Base-by-base conservation (phyloP, 1,140 invertebrate species). In the Aphis craccivora region DNA sequence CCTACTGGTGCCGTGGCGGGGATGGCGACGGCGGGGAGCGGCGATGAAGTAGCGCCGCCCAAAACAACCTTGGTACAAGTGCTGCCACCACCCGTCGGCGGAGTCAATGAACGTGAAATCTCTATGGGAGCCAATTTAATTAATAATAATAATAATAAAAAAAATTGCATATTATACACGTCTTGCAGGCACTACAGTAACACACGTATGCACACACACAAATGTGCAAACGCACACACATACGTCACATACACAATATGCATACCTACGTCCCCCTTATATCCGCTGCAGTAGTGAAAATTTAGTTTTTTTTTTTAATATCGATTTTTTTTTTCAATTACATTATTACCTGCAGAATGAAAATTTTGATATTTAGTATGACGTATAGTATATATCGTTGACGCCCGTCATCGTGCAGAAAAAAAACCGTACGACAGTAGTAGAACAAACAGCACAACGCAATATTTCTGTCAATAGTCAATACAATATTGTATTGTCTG, bases 31-130 rank as follows among this genome's bases (percentile, higher is more conserved):
- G 67, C 9, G 45, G 22, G 22, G 35, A 8, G n/a, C 43, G 22
- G 43, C 30, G 60, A 14, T 11, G 90, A 6, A 86, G 81, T 51
- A 67, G 35, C 23, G 91, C 91, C 91, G 91, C 91, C 91, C 91
- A 93, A 84, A 37, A 84, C 81, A 86, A 93, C 91, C 91, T 93
- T 93, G 91, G 45, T 93, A 53, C 81, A 93, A 93, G 91, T 93
- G 91, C 76, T 93, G 91, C 91, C 81, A 55, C 91, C 76, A 93
- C 81, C 81, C 89, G 89, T 67, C 55, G 81, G 7, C 91, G 91
- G 67, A 86, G 67, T 93, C 67, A 93, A 93, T 84, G 76, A 93
- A 93, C 91, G 67, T 93, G 35, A 92, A 92, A 91, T 91, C 90
- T 92, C 51, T 92, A 81, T 76, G 51, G 53, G 89, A 90, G 86